Evolutionary conservation across 1,140 invertebrate species (phyloP).

Genomic region (Drosophila yakuba): DNA sequence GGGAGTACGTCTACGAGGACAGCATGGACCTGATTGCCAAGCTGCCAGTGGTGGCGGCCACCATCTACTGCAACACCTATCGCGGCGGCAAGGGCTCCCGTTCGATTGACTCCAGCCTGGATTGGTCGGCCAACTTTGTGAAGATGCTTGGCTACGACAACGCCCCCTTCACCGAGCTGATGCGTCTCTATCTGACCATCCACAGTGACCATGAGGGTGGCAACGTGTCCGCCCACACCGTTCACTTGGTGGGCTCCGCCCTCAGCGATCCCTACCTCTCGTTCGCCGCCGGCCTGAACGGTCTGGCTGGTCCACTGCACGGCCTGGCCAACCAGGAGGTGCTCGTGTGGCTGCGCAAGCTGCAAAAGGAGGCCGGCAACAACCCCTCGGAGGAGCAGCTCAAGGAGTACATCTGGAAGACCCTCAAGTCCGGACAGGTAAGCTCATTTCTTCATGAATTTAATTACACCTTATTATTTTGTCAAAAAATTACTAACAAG

Average conservation of each 20-base stretch:
- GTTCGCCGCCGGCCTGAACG: slow-evolving; percentile 97
- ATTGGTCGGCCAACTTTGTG: slow-evolving; percentile 98
- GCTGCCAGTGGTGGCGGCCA: slow-evolving; percentile 96
- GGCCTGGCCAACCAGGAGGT: slow-evolving; percentile 98
- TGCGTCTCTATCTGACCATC: slow-evolving; percentile 98
- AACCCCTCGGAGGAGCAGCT: slow-evolving; percentile 94
- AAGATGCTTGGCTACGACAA: slow-evolving; percentile 97
- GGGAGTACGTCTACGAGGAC: slow-evolving; percentile 96
- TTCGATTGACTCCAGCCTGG: slow-evolving; percentile 94
- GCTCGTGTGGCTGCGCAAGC: slow-evolving; percentile 93
- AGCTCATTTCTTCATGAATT: background rate
- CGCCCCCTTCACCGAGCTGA: slow-evolving; percentile 94
- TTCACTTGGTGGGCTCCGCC: slow-evolving; percentile 97
- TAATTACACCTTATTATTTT: background rate
- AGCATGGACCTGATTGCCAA: slow-evolving; percentile 98
- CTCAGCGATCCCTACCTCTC: slow-evolving; percentile 97
- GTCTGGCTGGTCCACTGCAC: slow-evolving; percentile 97
- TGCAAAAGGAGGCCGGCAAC: slow-evolving; percentile 92
- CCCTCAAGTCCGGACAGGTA: slow-evolving; percentile 92
- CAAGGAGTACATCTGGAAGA: slow-evolving; percentile 97
- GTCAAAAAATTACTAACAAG: no score
- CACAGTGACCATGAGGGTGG: slow-evolving; percentile 98
- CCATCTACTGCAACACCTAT: slow-evolving; percentile 97
- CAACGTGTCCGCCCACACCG: slow-evolving; percentile 97
- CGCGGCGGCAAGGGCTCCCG: slow-evolving; percentile 94